These are phyloP conservation scores for Leucoptera coffeella DNA, from an alignment of 2,888 invertebrate species.

Conservation along the genomic window DNA sequence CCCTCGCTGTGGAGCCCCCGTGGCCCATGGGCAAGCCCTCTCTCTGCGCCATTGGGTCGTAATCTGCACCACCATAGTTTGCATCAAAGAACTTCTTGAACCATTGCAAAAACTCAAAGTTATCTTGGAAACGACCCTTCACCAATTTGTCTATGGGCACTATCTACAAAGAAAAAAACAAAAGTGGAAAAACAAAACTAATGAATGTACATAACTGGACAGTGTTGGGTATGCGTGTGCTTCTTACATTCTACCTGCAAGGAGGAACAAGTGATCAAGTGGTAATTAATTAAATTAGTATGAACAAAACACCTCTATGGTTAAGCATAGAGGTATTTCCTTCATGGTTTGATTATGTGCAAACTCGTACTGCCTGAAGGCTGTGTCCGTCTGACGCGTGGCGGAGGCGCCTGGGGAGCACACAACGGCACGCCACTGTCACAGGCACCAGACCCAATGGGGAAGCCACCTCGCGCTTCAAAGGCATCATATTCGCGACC, in stretches of 20 bases:
- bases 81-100: slow-evolving; percentile 99
- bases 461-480: slow-evolving; percentile 78
- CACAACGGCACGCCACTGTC: slow-evolving; percentile 37
- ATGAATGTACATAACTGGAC: slow-evolving; percentile 16
- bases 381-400: slow-evolving; percentile 8
- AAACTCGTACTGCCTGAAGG: background rate
- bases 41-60: slow-evolving; percentile 83
- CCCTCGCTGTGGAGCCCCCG: slow-evolving; percentile 58
- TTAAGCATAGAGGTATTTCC: no score
- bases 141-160: slow-evolving; percentile 92
- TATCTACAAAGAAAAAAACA: slow-evolving; percentile 61
- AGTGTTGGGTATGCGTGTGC: slow-evolving; percentile 4
- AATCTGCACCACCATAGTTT: slow-evolving; percentile 92
- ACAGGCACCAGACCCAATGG: slow-evolving; percentile 65
- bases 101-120: slow-evolving; percentile 99
- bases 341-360: background rate
- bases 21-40: slow-evolving; percentile 82
- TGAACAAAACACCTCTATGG: no score
- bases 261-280: no score
- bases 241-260: no score
- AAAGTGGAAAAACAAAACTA: slow-evolving; percentile 17
- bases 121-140: slow-evolving; percentile 98
- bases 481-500: slow-evolving; percentile 93
- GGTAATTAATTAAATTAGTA: slow-evolving; percentile 13
- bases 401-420: slow-evolving; percentile 14